Evolutionary conservation across 2,888 invertebrate genomes (phyloP), one percentile per base, ranked within the genome.

Genomic region (Agonopterix alstromeriana): DNA sequence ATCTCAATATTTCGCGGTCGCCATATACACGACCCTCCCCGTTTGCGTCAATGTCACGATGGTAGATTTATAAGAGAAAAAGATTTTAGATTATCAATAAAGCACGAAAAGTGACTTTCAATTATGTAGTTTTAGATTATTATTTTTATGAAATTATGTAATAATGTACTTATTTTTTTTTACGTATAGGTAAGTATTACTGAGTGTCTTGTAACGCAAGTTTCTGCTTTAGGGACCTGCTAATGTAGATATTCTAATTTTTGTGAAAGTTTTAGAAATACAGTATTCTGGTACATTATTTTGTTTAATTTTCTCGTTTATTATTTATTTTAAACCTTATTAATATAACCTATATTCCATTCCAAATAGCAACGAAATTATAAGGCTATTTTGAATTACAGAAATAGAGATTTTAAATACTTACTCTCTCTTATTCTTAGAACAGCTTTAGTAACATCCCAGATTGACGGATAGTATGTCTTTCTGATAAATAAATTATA

Each of bases 21-120:
- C 52, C 87, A 88, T 27, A 88, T 87, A 57, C 87, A 88, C 54
- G 66, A 76, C 4, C 85, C 86, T 5, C 87, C 87, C 2, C 78
- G 84, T 48, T 71, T 86, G 40, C 66, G 86, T 43, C 83, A 82
- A 50, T 87, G 86, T 56, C 79, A 86, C 36, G 87, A 86, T 10
- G 87, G 87, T 50, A 76, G 86, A 73, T 87, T 68, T 62, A 86
- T 88, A 57, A 77, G 85, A 52, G 86, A 86, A 69, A 86, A 82
- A 67, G 74, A 79, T 58, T 53, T 67, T 54, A 73, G 70, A 57
- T 70, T 69, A 60, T 63, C 71, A 48, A 58, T 64, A 27, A 67
- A 70, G 55, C 71, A 14, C 35, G 43, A 47, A 27, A 43, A 47
- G 38, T 17, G 57, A 63, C 57, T 60, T 60, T 54, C 55, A 57